A percentile compares a stretch with the other conserved stretches of the same genome.
phyloP scores from a whole-genome alignment of 2,797 vertebrate genomes.

The Pipistrellus pygmaeus region DNA sequence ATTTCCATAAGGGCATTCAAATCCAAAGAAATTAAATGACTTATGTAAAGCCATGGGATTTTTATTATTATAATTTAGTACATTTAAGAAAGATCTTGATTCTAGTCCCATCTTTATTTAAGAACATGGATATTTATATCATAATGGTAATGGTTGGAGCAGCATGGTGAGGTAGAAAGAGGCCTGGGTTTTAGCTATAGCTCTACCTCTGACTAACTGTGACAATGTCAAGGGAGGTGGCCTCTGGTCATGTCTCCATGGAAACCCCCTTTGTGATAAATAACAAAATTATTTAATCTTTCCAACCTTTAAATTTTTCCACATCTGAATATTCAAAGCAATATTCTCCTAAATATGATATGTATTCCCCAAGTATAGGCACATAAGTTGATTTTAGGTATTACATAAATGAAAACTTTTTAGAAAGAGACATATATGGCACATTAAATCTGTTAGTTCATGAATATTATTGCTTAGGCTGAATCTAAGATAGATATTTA shows the following conservation, averaged over 20 bases:
- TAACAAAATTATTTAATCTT: conserved; percentile 54
- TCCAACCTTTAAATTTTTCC: conserved; percentile 54
- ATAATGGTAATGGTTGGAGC: background rate
- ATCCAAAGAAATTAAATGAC: background rate
- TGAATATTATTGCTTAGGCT: conserved; percentile 20
- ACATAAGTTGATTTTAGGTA: conserved; percentile 26
- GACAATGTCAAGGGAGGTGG: background rate
- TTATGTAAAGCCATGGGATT: conserved; percentile 3
- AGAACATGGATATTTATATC: conserved; percentile 18
- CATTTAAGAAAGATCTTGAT: conserved; percentile 41
- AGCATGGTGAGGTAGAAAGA: background rate
- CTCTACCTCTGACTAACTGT: conserved; percentile 47
- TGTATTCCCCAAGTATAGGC: background rate
- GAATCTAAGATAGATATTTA: conserved; percentile 25
- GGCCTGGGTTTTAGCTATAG: background rate
- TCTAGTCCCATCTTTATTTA: conserved; percentile 12
- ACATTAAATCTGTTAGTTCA: conserved; percentile 10
- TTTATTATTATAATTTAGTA: conserved; percentile 22
- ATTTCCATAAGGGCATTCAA: conserved; percentile 19
- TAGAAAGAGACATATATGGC: background rate
- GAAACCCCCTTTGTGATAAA: conserved; percentile 56
- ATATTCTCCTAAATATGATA: conserved; percentile 40
- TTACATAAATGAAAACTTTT: conserved; percentile 15
- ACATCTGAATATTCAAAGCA: conserved; percentile 48
- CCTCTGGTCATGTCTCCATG: conserved; percentile 26